Evolutionary conservation across 1,140 invertebrate species (phyloP).

Genomic region (Calliopsis andreniformis): DNA sequence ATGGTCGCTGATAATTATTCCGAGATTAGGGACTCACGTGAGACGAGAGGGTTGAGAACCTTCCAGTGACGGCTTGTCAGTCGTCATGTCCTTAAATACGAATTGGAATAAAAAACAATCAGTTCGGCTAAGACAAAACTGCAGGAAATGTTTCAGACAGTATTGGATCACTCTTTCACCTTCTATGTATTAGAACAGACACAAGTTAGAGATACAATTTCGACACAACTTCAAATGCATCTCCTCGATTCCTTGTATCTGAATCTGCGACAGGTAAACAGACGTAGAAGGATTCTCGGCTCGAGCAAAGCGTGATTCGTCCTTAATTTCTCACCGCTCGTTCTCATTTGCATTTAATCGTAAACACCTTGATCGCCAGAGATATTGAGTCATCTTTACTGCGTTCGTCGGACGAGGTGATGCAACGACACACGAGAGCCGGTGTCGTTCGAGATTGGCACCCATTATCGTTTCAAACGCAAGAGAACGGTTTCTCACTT

Average conservation of each 20-base stretch:
- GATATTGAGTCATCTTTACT: conserved; percentile 3
- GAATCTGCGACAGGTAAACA: too few relatives aligned
- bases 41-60: neutral
- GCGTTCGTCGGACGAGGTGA: neutral
- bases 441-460: neutral
- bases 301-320: neutral
- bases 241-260: too few relatives aligned
- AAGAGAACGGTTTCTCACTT: neutral
- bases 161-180: too few relatives aligned
- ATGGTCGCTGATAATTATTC: conserved; percentile 43
- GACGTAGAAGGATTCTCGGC: neutral
- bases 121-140: neutral
- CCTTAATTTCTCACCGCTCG: neutral
- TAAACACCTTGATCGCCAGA: conserved; percentile 9
- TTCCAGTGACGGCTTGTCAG: neutral
- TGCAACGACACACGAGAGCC: conserved; percentile 5
- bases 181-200: too few relatives aligned
- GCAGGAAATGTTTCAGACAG: too few relatives aligned
- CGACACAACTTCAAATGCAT: too few relatives aligned
- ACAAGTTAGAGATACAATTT: too few relatives aligned
- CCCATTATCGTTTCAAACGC: neutral
- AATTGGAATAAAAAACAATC: neutral
- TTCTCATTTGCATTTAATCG: conserved; percentile 27
- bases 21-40: conserved; percentile 32
- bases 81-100: neutral